Percentiles rank a stretch among this genome's conserved stretches.
These are phyloP conservation scores for Dolichotis patagonum DNA, from an alignment of 2,113 vertebrate species.

Conservation along the genomic window DNA sequence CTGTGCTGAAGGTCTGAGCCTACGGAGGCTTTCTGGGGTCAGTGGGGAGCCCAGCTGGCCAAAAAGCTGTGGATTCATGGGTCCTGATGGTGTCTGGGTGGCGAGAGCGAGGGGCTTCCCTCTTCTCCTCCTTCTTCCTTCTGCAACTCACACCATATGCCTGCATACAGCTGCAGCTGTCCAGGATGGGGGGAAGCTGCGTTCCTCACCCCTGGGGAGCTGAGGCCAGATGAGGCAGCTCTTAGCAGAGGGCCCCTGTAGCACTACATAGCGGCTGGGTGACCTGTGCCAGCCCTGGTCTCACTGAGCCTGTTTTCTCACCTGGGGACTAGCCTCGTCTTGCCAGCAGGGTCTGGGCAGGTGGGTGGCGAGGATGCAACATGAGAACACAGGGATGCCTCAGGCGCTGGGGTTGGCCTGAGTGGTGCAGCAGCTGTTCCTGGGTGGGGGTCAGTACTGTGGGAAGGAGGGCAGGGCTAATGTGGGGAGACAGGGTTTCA, in stretches of 20 bases:
- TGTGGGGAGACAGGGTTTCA: fast-evolving
- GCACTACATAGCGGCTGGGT: not conserved
- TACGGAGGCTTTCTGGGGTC: not conserved
- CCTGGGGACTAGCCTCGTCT: not conserved
- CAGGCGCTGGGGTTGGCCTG: fast-evolving
- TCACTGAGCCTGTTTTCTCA: not conserved
- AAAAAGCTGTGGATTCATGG: not conserved
- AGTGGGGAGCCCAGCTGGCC: not conserved
- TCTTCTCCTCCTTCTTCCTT: not conserved
- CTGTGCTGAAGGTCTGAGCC: not conserved
- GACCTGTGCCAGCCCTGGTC: not conserved
- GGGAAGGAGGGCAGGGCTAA: not conserved
- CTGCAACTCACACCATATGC: not conserved
- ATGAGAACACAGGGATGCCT: fast-evolving
- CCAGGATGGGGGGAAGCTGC: not conserved
- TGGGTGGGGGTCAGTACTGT: not conserved
- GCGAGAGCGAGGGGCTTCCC: not conserved
- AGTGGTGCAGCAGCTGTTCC: no score
- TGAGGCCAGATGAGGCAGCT: not conserved
- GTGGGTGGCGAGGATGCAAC: fast-evolving
- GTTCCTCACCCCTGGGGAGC: not conserved
- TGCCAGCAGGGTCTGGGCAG: not conserved
- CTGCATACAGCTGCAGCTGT: not conserved
- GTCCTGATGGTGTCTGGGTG: not conserved
- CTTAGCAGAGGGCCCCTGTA: not conserved